Evolutionary conservation across 2,888 invertebrate species (phyloP).

Genomic region (Lumbricus terrestris): DNA sequence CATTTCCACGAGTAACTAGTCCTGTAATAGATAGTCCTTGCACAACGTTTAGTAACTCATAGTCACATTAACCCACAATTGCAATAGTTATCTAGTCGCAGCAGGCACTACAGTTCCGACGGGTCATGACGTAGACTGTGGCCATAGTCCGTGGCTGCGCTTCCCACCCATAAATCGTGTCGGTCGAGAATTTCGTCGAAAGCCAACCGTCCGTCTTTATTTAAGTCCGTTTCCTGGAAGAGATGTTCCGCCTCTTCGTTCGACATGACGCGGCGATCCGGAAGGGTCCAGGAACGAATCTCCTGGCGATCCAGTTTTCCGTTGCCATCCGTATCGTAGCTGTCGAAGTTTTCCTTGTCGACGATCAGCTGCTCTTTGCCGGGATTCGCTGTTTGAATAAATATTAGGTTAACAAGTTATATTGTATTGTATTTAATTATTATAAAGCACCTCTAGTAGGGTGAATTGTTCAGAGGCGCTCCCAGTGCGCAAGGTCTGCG

Average conservation of each 20-base stretch:
- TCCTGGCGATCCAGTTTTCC: constrained; percentile 65
- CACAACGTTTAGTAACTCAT: not conserved
- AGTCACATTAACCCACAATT: not conserved
- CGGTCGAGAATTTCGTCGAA: constrained; percentile 86
- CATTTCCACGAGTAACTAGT: too few relatives aligned
- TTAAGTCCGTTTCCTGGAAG: constrained; percentile 62
- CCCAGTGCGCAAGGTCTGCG: too few relatives aligned
- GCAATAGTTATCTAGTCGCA: not conserved
- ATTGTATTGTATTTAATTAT: too few relatives aligned
- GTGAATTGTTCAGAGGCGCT: too few relatives aligned
- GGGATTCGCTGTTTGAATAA: constrained; percentile 18
- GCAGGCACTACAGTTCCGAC: constrained; percentile 14
- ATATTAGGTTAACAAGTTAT: too few relatives aligned
- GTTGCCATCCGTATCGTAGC: constrained; percentile 67
- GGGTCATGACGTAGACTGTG: constrained; percentile 90
- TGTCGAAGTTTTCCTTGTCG: constrained; percentile 49
- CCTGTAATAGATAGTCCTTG: too few relatives aligned
- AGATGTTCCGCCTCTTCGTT: constrained; percentile 86
- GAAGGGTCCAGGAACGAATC: constrained; percentile 79
- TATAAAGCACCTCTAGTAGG: too few relatives aligned
- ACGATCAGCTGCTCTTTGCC: constrained; percentile 45
- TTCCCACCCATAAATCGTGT: constrained; percentile 94
- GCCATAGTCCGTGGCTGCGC: constrained; percentile 96
- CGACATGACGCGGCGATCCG: constrained; percentile 78
- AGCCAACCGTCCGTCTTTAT: constrained; percentile 77